A percentile compares a stretch with the other conserved stretches of the same genome.
Conservation (phyloP, 2,797 vertebrate species). For the Chloroceryle amazona region DNA sequence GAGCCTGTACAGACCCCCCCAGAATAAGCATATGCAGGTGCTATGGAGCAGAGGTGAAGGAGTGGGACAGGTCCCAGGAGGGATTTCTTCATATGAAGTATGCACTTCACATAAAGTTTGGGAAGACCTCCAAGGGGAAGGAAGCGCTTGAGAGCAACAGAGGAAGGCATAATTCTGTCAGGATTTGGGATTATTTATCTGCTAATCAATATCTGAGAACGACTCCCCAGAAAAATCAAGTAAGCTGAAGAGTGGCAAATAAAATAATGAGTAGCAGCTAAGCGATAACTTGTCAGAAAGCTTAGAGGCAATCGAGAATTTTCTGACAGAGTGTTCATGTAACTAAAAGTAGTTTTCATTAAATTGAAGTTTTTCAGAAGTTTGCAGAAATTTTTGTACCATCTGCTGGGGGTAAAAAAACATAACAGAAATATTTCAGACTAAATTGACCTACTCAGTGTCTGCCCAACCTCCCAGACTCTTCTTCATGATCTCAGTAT, state of each 20-base stretch:
- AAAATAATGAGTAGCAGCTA: background rate
- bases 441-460: background rate
- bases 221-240: background rate
- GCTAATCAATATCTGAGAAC: background rate
- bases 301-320: rapidly evolving
- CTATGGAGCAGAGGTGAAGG: background rate
- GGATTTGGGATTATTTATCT: background rate
- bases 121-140: background rate
- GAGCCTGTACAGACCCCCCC: background rate
- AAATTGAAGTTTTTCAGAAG: background rate
- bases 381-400: background rate
- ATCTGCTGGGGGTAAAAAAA: background rate
- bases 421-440: background rate
- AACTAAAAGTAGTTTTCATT: background rate
- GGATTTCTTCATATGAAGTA: background rate
- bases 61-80: no score
- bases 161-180: background rate
- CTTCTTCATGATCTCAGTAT: background rate
- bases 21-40: background rate
- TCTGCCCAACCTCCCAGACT: background rate
- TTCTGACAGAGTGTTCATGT: background rate
- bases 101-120: background rate
- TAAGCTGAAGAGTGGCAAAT: background rate
- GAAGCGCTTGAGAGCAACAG: background rate
- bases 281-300: background rate